Evolutionary conservation across 2,888 invertebrate species (phyloP), one percentile per base, ranked within the genome.

Genomic region (Lacanobia wlatinum): DNA sequence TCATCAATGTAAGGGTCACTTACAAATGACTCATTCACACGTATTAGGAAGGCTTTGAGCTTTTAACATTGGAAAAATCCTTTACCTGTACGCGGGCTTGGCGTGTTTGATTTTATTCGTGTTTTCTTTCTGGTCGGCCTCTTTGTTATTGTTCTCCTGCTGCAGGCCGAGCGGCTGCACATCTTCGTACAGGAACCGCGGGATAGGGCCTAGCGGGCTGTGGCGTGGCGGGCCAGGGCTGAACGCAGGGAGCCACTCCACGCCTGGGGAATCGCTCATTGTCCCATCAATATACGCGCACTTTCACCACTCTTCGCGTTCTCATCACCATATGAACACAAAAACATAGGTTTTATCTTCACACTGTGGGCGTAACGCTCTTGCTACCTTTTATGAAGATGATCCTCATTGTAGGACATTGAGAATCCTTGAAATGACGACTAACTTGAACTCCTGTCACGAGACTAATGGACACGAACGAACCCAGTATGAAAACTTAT

Each of bases 21-120:
- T 84, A 76, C 77, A 83, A 83, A 80, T 85, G 84, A 85, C 80
- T 73, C 76, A 85, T 63, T 71, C 73, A 73, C 67, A 79, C 81
- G 52, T 81, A 83, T 80, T 84, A 85, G 72, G 82, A 83, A 86
- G 80, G 71, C 50, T 70, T 59, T 63, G 64, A 77, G 68, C 48
- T 67, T 75, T 72, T 69, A 71, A 48, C 61, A 85, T 85, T 87
- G 87, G 90, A 89, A 91, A 65, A 90, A 88, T 81, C 75, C 70
- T 74, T 86, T 95, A 96, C 97, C 96, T 97, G 92, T 97, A 97
- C 10, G 97, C 96, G 80, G 97, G 97, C 88, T 97, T 97, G 7
- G 96, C 96, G 86, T 96, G 96, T 89, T 96, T 96, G 82, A 94
- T 95, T 91, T 95, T 95, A 85, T 94, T 96, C 67, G 93, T 88